phyloP scores from a whole-genome alignment of 2,888 invertebrate species.

The Pseudoips prasinana region DNA sequence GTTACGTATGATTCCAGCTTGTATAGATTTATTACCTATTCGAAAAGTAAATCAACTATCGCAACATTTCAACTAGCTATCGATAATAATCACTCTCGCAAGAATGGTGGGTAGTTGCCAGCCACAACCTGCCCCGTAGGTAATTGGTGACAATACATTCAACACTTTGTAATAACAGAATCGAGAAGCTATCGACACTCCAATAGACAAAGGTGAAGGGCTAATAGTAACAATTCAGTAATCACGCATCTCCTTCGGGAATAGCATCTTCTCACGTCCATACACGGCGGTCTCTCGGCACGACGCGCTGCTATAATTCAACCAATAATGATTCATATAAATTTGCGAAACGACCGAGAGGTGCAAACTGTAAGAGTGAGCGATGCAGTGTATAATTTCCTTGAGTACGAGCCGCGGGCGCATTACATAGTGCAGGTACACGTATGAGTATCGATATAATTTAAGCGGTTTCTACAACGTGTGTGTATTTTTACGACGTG shows the following conservation, averaged over 20 bases:
- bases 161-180: no score
- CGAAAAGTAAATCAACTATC: no score
- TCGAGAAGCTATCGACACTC: no score
- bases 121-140: no score
- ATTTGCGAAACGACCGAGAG: conserved; percentile 67
- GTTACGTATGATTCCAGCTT: no score
- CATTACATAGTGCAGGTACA: conserved; percentile 42
- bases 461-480: conserved; percentile 21
- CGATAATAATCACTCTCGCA: no score
- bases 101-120: no score
- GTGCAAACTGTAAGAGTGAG: conserved; percentile 66
- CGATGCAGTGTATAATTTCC: conserved; percentile 62
- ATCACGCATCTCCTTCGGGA: conserved; percentile 27
- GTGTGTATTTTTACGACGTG: conserved; percentile 27
- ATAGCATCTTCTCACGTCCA: conserved; percentile 43
- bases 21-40: no score
- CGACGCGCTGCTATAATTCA: conserved; percentile 62
- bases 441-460: conserved; percentile 34
- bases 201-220: conserved; percentile 18
- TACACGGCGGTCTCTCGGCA: conserved; percentile 41
- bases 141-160: no score
- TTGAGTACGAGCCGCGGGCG: conserved; percentile 54
- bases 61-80: no score
- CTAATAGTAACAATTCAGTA: conserved; percentile 31
- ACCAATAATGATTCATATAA: conserved; percentile 70